Evolutionary conservation across 2,113 vertebrate species (phyloP), one percentile per base, ranked within the genome.

Genomic region (Corvus moneduloides): DNA sequence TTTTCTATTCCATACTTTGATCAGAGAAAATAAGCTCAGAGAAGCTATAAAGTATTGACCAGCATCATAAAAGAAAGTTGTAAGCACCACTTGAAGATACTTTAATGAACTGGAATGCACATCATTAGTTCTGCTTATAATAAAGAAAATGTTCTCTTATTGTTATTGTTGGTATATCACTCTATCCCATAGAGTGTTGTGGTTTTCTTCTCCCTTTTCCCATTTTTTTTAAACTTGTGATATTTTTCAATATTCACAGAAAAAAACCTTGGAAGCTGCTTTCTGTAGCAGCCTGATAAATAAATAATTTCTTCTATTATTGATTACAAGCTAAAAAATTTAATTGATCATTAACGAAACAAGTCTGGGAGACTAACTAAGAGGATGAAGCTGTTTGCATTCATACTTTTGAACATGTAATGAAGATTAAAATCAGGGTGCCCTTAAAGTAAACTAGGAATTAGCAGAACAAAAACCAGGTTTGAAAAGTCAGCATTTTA

Each of bases 1-100:
- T 98, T 98, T 98, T 98, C 97, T 98, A 98, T 97, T 98, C 93
- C 76, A 80, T 97, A 97, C 91, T 98, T 98, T 98, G 98, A 98
- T 98, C 97, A 97, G 92, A 97, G 97, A 98, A 97, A 97, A 98
- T 97, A 98, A 98, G 81, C 96, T 98, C 95, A 96, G 96, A 97
- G 89, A 94, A 97, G 91, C 96, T 97, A 87, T 96, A 96, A 98
- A 98, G 97, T 97, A 97, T 97, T 98, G 98, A 98, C 98, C 98
- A 97, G 94, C 79, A 96, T 97, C 95, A 98, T 97, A 91, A 96
- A 97, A 97, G 73, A 52, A 97, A 97, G 59, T 90, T 97, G 71
- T 94, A 94, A 98, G 91, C 77, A 95, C 76, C 55, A 96, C 89
- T 97, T 96, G 78, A 97, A 97, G 72, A 89, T 73, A 91, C 69